Percentiles rank a stretch among this genome's conserved stretches.
phyloP scores from a whole-genome alignment of 2,888 invertebrate genomes.

The Priocnemis perturbator region DNA sequence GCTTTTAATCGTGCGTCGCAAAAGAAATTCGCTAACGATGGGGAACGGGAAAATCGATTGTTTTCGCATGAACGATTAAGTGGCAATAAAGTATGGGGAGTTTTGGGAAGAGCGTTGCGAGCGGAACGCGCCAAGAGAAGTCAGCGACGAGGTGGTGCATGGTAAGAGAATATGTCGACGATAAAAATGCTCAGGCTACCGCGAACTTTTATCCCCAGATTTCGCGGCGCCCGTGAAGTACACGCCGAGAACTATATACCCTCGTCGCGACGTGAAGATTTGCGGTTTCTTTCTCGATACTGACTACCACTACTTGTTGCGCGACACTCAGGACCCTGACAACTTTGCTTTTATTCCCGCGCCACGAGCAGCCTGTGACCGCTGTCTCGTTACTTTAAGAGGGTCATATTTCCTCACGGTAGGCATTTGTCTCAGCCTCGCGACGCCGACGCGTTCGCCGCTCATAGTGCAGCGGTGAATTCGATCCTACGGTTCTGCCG shows the following conservation, averaged over 20 bases:
- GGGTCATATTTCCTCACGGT: conserved; percentile 2
- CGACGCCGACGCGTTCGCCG: neutral
- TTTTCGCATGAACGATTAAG: conserved; percentile 1
- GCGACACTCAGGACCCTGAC: conserved; percentile 20
- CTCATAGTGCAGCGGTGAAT: too few species aligned
- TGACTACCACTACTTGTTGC: conserved; percentile 42
- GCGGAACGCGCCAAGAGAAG: too few species aligned
- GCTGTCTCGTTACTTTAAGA: conserved; percentile 1
- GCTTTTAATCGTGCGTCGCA: conserved; percentile 12
- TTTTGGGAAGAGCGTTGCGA: neutral
- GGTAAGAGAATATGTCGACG: neutral
- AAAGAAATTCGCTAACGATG: neutral
- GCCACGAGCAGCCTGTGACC: neutral
- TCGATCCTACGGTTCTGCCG: too few species aligned
- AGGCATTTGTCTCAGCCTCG: conserved; percentile 2
- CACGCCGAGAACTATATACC: conserved; percentile 16
- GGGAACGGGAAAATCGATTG: neutral
- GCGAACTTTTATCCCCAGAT: conserved; percentile 30
- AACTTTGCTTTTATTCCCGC: conserved; percentile 26
- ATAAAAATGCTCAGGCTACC: conserved; percentile 38
- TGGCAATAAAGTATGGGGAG: conserved; percentile 1
- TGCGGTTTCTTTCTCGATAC: conserved; percentile 38
- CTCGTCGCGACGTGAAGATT: conserved; percentile 30
- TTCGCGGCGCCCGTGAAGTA: conserved; percentile 3
- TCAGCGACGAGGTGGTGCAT: too few species aligned